phyloP scores from a whole-genome alignment of 1,140 invertebrate species.

The Eumeta japonica region DNA sequence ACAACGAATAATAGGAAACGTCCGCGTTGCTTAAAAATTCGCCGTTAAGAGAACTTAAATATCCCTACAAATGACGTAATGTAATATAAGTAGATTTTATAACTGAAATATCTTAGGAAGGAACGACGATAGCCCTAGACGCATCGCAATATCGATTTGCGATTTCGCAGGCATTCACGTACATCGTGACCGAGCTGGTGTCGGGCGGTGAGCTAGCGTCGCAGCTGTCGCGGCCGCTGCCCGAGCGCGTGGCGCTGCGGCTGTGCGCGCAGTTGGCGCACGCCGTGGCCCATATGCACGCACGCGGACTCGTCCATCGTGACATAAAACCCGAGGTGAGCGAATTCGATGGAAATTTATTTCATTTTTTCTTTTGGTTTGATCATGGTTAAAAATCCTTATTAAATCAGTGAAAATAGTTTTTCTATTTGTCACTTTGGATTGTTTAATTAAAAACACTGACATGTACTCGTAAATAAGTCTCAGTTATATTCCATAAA shows the following conservation, averaged over 20 bases:
- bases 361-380: conserved; percentile 1
- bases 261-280: conserved; percentile 73
- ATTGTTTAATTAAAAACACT: too few relatives aligned
- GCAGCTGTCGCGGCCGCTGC: conserved; percentile 37
- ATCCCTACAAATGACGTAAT: not conserved
- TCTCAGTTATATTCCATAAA: too few relatives aligned
- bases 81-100: too few relatives aligned
- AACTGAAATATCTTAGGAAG: not conserved
- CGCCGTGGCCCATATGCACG: conserved; percentile 82
- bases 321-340: conserved; percentile 83
- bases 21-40: too few relatives aligned
- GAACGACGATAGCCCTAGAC: conserved; percentile 14
- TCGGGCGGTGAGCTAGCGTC: conserved; percentile 85
- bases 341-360: too few relatives aligned
- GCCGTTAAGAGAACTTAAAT: too few relatives aligned
- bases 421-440: too few relatives aligned
- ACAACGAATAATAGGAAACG: too few relatives aligned
- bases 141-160: conserved; percentile 8
- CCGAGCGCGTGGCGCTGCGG: conserved; percentile 69
- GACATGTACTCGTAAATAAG: too few relatives aligned
- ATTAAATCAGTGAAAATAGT: too few relatives aligned
- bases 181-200: conserved; percentile 84
- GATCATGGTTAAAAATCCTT: too few relatives aligned
- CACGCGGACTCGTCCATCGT: conserved; percentile 77
- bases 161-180: conserved; percentile 63